Evolutionary conservation across 1,140 invertebrate species (phyloP), one percentile per base, ranked within the genome.

Genomic region (Habropoda laboriosa): DNA sequence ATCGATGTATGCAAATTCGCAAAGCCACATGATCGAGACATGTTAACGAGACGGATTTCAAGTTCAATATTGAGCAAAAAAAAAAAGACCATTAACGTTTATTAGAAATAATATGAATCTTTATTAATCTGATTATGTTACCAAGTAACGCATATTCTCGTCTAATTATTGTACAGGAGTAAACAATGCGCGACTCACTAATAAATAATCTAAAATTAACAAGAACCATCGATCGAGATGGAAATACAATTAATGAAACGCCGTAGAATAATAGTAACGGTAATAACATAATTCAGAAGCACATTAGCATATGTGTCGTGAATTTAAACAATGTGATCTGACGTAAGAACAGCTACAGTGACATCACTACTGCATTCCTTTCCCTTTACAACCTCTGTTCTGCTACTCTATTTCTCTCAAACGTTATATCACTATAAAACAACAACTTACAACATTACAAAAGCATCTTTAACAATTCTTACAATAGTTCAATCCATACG

Each of bases 361-460:
- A 64, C 38, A 64, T 64, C 40, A 45, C 8, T 64, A 27, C 35
- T 64, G 18, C 61, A 64, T 42, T 45, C 61, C 61, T 64, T 64
- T 64, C 61, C 30, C 40, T 45, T 24, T 21, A 10, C 21, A 5
- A 7, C 7, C 10, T 42, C 10, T 21, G 24, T 64, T 30, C 10
- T 64, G n/a, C 24, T 16, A 21, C 24, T 30, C 10, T 45, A 42
- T 64, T 64, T 45, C 40, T 10, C 4, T 45, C 24, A 45, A 45
- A 45, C 27, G 40, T 18, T 18, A 27, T 42, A 16, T 63, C 38
- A 3, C 6, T 42, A 4, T 16, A n/a, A 60, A 60, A 60, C n/a
- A 60, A 60, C 32, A 60, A 60, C 32, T 60, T 60, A n/a, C n/a
- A 35, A 58, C 18, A 57, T 30, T 32, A 18, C 27, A 32, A 35